Conservation (phyloP, 2,888 invertebrate species). For the Cephus pulcher region DNA sequence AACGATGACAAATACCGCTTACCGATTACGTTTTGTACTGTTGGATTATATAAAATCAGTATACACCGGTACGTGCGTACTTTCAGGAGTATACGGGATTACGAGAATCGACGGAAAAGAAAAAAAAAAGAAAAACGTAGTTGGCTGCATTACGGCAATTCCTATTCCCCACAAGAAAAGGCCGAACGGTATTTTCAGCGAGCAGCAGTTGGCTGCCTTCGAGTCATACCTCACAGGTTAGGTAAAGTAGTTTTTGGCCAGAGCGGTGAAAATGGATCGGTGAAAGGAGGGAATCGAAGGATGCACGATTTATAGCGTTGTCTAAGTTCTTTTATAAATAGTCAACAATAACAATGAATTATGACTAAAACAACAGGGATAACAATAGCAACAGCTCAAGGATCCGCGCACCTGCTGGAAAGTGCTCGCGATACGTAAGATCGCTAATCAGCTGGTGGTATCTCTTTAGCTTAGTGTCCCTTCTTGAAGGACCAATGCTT, state of each 20-base stretch:
- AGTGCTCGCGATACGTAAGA: slow-evolving; percentile 11
- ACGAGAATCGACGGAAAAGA: neutral
- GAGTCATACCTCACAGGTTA: neutral
- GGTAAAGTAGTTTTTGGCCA: neutral
- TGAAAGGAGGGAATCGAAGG: neutral
- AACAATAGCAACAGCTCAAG: slow-evolving; percentile 16
- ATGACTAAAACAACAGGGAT: slow-evolving; percentile 13
- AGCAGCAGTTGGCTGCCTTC: neutral
- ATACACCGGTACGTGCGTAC: neutral
- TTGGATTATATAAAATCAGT: neutral
- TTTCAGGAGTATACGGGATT: neutral
- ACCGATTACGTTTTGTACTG: neutral
- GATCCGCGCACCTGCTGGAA: slow-evolving; percentile 7
- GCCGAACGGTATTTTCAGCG: neutral
- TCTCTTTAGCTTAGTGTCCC: slow-evolving; percentile 41
- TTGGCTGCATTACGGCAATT: neutral
- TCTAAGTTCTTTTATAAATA: slow-evolving; percentile 22
- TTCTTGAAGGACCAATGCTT: slow-evolving; percentile 78
- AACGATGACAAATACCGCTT: neutral
- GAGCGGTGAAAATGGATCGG: neutral
- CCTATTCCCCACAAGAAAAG: neutral
- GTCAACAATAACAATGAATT: slow-evolving; percentile 24
- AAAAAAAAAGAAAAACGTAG: neutral
- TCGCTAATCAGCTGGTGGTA: slow-evolving; percentile 20
- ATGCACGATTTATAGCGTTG: slow-evolving; percentile 1